These are phyloP conservation scores for Synergus itoensis DNA, from an alignment of 2,888 invertebrate genomes.

Conservation along the genomic window DNA sequence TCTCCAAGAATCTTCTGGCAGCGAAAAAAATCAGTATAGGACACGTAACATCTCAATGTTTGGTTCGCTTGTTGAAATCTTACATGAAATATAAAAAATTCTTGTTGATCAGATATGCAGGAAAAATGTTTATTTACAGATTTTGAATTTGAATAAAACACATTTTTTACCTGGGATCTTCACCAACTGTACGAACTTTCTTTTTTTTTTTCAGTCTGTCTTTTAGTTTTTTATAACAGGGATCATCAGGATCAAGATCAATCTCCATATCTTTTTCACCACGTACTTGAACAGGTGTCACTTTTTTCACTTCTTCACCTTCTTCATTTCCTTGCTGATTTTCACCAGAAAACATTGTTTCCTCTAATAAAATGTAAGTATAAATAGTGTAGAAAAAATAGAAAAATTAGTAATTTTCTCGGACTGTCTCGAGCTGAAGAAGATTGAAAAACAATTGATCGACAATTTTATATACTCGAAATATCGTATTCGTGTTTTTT, in stretches of 20 bases:
- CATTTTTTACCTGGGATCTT: constrained; percentile 22
- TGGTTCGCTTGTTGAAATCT: constrained; percentile 74
- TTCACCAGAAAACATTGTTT: background rate
- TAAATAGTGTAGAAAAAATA: background rate
- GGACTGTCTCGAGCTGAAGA: background rate
- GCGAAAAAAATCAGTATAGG: constrained; percentile 72
- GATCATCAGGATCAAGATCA: constrained; percentile 18
- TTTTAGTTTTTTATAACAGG: background rate
- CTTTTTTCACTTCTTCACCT: background rate
- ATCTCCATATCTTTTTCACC: background rate
- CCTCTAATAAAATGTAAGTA: background rate
- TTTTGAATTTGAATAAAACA: background rate
- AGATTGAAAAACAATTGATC: background rate
- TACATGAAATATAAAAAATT: background rate
- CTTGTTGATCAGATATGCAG: background rate
- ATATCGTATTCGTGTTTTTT: background rate
- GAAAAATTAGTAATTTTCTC: background rate
- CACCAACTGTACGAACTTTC: constrained; percentile 3
- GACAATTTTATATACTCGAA: background rate
- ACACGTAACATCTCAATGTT: constrained; percentile 70
- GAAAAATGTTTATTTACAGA: background rate
- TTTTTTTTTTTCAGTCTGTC: background rate
- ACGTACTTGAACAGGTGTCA: background rate
- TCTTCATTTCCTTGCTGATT: background rate
- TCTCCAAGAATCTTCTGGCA: constrained; percentile 70